phyloP scores from a whole-genome alignment of 2,113 vertebrate genomes.

The Solenodon paradoxus region DNA sequence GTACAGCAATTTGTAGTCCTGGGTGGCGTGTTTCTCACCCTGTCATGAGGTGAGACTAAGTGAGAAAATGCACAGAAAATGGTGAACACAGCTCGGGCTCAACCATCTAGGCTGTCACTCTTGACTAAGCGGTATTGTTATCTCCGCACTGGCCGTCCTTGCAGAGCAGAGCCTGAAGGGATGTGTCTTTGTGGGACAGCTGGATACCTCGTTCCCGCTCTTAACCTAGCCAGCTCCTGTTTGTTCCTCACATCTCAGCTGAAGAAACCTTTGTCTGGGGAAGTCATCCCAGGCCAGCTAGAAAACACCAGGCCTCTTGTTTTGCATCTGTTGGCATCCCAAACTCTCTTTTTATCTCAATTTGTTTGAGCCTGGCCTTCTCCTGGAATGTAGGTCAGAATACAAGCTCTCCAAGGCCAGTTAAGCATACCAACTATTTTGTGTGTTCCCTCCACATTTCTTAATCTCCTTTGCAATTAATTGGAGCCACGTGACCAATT shows the following conservation, averaged over 20 bases:
- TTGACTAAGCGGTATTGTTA: background rate
- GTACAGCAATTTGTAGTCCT: no score
- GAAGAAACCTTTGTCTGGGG: background rate
- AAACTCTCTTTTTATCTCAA: background rate
- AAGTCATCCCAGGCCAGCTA: background rate
- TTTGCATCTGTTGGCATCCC: background rate
- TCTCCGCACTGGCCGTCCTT: background rate
- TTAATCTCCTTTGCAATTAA: constrained; percentile 4
- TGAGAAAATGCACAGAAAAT: background rate
- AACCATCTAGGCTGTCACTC: background rate
- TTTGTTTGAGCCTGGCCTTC: constrained; percentile 36
- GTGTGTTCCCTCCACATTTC: background rate
- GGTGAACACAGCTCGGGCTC: background rate
- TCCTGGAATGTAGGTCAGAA: background rate
- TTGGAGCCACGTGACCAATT: constrained; percentile 29
- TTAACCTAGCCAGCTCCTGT: background rate
- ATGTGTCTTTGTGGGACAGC: background rate
- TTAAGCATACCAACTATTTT: background rate
- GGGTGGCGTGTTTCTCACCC: background rate
- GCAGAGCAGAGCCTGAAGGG: background rate
- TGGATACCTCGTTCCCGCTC: background rate
- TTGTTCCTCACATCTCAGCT: background rate
- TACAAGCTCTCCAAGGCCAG: constrained; percentile 27
- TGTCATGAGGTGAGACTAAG: background rate
- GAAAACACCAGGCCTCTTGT: background rate